Evolutionary conservation across 2,888 invertebrate species (phyloP), one percentile per base, ranked within the genome.

Genomic region (Drosophila engyochracea): DNA sequence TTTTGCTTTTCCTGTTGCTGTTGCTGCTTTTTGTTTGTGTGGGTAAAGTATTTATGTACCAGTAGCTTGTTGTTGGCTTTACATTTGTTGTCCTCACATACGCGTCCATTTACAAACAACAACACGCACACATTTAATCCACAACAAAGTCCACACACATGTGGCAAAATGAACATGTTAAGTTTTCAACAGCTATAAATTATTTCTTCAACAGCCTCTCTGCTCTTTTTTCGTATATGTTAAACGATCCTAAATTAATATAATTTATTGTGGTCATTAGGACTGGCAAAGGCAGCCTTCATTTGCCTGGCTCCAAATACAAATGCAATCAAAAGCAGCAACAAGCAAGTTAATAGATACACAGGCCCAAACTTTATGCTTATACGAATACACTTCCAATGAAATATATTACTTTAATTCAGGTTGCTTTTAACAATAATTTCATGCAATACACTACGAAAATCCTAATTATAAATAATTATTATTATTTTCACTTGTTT

Each of bases 171-270:
- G 86, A 85, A 85, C 85, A 85, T 85, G 85, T 85, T 85, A 85
- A 89, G 85, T 85, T 85, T 85, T 85, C 89, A 85, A 89, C 85
- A 89, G 82, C 86, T 76, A 89, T 89, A 85, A 85, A 85, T 85
- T 86, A 85, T 85, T 85, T 89, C 85, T 77, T 88, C 63, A 81
- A 75, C 86, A 85, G 89, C 60, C 67, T 49, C 73, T 67, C 68
- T 66, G 66, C 70, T 75, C 65, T 70, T 68, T 70, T 72, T 72
- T 58, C 31, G 55, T 76, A 68, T 77, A 85, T 83, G 85, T 86
- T 85, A 85, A 85, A 88, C 82, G 86, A 86, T 79, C 79, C 85
- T 88, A 85, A 85, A 85, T 85, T 86, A 85, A 85, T 85, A 89
- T 85, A 88, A 85, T 85, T 88, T 89, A 85, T 85, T 85, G 86